Evolutionary conservation across 30 jellyfish, hydroid and myxozoan species (phyloP).

Genomic region (Catostylus mosaicus): DNA sequence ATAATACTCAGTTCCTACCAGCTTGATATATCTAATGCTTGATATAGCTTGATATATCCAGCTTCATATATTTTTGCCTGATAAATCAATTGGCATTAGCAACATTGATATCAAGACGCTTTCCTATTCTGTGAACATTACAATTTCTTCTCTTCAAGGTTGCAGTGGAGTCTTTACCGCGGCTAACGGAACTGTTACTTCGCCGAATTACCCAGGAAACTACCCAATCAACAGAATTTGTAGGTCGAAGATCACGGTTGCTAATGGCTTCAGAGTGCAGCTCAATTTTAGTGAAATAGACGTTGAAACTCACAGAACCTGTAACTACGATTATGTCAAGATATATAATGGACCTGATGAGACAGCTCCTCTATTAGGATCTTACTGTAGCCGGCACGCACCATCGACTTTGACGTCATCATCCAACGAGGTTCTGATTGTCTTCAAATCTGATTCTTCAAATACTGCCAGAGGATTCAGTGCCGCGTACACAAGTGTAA

Average conservation of each 20-base stretch:
- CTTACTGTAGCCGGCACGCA: slow-evolving; percentile 54
- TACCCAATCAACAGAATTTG: slow-evolving; percentile 44
- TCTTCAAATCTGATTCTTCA: slow-evolving; percentile 55
- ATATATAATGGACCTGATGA: slow-evolving; percentile 73
- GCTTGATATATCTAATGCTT: too few relatives aligned
- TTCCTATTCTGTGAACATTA: not conserved
- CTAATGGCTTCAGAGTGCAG: slow-evolving; percentile 41
- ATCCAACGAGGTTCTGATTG: slow-evolving; percentile 46
- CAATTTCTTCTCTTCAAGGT: slow-evolving; percentile 40
- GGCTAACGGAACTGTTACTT: slow-evolving; percentile 51
- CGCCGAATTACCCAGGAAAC: slow-evolving; percentile 70
- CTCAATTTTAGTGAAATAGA: slow-evolving; percentile 61
- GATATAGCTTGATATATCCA: too few relatives aligned
- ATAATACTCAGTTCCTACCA: too few relatives aligned
- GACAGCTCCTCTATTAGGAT: slow-evolving; percentile 50
- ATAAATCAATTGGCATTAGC: not conserved
- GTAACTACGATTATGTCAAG: slow-evolving; percentile 55
- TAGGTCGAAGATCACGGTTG: slow-evolving; percentile 31
- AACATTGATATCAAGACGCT: not conserved
- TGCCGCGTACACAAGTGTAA: slow-evolving; percentile 29
- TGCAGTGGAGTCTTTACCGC: slow-evolving; percentile 62
- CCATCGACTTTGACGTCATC: slow-evolving; percentile 48
- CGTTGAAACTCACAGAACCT: slow-evolving; percentile 48
- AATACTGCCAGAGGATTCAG: slow-evolving; percentile 60
- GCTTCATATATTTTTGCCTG: not conserved